Percentiles rank a stretch among this genome's conserved stretches.
Evolutionary conservation across 1,140 invertebrate species (phyloP).

Genomic region (Cylas formicarius): DNA sequence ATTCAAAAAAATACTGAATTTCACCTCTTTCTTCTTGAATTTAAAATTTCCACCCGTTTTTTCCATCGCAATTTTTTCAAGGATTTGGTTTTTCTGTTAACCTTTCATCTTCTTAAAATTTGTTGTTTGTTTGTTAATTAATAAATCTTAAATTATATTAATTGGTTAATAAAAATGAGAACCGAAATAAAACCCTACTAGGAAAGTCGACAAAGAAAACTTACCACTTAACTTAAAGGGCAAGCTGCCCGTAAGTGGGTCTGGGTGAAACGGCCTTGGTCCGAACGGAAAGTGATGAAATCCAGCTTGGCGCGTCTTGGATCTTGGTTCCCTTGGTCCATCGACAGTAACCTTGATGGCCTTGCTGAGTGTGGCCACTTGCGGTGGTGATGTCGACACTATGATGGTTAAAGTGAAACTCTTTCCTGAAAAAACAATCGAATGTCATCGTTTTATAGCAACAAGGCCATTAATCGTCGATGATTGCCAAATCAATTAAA

Average conservation of each 20-base stretch:
- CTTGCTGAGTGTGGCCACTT: conserved; percentile 88
- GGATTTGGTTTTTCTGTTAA: no score
- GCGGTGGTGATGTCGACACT: conserved; percentile 83
- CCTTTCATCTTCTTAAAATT: no score
- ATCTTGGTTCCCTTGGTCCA: conserved; percentile 90
- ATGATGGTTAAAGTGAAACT: conserved; percentile 95
- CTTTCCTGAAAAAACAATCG: conserved; percentile 66
- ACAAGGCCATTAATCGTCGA: no score
- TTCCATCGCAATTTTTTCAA: no score
- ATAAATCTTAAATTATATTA: no score
- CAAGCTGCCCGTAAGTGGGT: conserved; percentile 67
- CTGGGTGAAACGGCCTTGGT: conserved; percentile 68
- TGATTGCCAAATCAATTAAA: no score
- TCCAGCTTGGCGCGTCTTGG: conserved; percentile 80
- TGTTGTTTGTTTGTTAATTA: no score
- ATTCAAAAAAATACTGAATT: no score
- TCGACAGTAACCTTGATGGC: conserved; percentile 99
- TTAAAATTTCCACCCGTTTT: no score
- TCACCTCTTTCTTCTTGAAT: no score
- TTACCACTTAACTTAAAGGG: conserved; percentile 80
- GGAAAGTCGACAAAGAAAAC: conserved; percentile 23
- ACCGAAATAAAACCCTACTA: conserved; percentile 2
- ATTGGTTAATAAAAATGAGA: no score
- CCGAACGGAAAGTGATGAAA: conserved; percentile 84
- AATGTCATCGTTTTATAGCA: conserved; percentile 1